Percentiles rank a stretch among this genome's conserved stretches.
Conservation (phyloP, 2,888 invertebrate species). For the Baronia brevicornis region DNA sequence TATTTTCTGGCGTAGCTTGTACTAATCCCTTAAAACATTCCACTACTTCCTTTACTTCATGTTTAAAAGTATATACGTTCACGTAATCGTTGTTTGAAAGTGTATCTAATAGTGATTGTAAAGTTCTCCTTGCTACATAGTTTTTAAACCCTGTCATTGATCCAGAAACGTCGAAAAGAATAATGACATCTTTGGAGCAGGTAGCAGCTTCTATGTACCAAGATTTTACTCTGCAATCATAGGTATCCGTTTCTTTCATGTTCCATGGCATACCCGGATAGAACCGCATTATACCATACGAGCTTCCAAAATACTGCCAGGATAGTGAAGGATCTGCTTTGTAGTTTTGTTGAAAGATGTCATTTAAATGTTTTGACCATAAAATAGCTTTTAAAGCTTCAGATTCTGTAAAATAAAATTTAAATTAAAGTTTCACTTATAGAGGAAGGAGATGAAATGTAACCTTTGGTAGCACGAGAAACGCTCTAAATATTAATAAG, state of each 20-base stretch:
- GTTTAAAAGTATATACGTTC: slow-evolving; percentile 90
- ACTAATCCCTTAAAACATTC: slow-evolving; percentile 91
- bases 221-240: slow-evolving; percentile 93
- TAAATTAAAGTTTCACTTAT: slow-evolving; percentile 1
- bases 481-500: too few species aligned
- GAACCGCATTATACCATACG: slow-evolving; percentile 92
- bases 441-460: not conserved
- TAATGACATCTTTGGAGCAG: slow-evolving; percentile 97
- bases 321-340: slow-evolving; percentile 90
- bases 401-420: slow-evolving; percentile 41
- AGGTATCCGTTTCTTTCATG: slow-evolving; percentile 77
- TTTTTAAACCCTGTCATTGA: slow-evolving; percentile 93
- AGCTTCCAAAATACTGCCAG: slow-evolving; percentile 99
- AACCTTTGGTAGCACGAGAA: too few species aligned
- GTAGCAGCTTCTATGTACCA: slow-evolving; percentile 99
- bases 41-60: slow-evolving; percentile 82
- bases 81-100: slow-evolving; percentile 98
- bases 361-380: slow-evolving; percentile 92
- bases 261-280: slow-evolving; percentile 90
- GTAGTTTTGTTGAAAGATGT: slow-evolving; percentile 89
- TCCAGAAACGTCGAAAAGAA: slow-evolving; percentile 95
- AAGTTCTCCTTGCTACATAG: slow-evolving; percentile 88
- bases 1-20: slow-evolving; percentile 91
- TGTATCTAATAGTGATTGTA: slow-evolving; percentile 92
- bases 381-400: slow-evolving; percentile 75